Evolutionary conservation across 23 tunicate species (phyloP).

Genomic region (Trididemnum clinides): DNA sequence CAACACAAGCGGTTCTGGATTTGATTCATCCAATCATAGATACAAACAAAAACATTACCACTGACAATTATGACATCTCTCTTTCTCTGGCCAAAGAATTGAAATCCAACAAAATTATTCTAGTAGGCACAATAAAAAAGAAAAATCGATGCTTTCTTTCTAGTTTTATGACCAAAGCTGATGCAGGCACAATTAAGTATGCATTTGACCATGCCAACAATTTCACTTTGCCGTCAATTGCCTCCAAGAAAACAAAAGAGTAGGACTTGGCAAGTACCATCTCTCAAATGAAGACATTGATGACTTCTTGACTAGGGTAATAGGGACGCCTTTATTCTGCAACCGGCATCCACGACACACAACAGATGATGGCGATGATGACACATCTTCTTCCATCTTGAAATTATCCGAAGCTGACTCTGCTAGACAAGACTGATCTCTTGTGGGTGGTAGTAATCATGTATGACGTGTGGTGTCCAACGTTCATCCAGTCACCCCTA

Average conservation of each 20-base stretch:
- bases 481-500: too few relatives aligned
- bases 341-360: too few relatives aligned
- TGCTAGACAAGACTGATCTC: too few relatives aligned
- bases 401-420: too few relatives aligned
- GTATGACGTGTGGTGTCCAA: too few relatives aligned
- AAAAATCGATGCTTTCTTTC: not conserved
- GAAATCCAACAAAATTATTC: not conserved
- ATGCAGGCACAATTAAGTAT: not conserved
- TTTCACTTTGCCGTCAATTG: not conserved
- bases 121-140: conserved; percentile 7
- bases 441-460: too few relatives aligned
- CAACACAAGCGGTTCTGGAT: conserved; percentile 10
- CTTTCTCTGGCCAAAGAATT: not conserved
- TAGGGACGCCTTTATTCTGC: too few relatives aligned
- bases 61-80: not conserved
- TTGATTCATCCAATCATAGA: not conserved
- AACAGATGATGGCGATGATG: too few relatives aligned
- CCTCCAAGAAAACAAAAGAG: not conserved
- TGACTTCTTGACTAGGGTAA: too few relatives aligned
- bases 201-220: not conserved
- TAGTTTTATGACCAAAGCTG: not conserved
- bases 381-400: too few relatives aligned
- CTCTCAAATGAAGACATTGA: too few relatives aligned
- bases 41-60: conserved; percentile 4
- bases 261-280: too few relatives aligned